Evolutionary conservation across 2,113 vertebrate species (phyloP), one percentile per base, ranked within the genome.

Genomic region (Dendrocopos noguchii): DNA sequence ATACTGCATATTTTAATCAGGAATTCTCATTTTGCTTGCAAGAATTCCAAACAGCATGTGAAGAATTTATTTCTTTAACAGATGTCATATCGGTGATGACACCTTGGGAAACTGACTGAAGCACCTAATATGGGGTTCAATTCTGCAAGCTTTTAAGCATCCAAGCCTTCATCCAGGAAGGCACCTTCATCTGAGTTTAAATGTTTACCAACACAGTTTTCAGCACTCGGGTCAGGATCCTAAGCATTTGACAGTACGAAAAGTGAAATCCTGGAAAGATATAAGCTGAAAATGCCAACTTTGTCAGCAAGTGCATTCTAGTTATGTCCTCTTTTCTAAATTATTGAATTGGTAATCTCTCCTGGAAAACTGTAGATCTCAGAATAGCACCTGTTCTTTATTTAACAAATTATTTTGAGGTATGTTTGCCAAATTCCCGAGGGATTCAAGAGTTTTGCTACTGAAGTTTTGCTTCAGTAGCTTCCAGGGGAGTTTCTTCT

Each of bases 211-310:
- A 64, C 39, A 25, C 2, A 11, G 14, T 73, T 91, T 88, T 66
- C 59, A 70, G 18, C 50, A 89, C 10, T 19, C 74, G 29, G 52
- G 72, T 83, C 24, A 52, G 36, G 64, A 39, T 34, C 77, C 22
- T 44, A 29, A 88, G 61, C 75, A 85, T 42, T 25, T 80, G 60
- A 42, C 61, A 71, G 42, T 20, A 80, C 34, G 31, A 91, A 86
- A 93, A 86, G 21, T 20, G 63, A 57, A 94, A 88, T 91, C 77
- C 50, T 83, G 34, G 34, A 61, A 88, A 88, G 53, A 75, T 56
- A 91, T 9, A 65, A 90, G 4, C n/a, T 86, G 88, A 91, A 95
- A 80, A 39, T 39, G 22, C 31, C 56, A 89, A 50, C 28, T 34
- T 8, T 80, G 33, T 33, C 65, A 70, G 47, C 8, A 85, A 83